These are phyloP conservation scores for Tenebrosternarchus preto DNA, from an alignment of 2,113 vertebrate genomes.

Conservation along the genomic window DNA sequence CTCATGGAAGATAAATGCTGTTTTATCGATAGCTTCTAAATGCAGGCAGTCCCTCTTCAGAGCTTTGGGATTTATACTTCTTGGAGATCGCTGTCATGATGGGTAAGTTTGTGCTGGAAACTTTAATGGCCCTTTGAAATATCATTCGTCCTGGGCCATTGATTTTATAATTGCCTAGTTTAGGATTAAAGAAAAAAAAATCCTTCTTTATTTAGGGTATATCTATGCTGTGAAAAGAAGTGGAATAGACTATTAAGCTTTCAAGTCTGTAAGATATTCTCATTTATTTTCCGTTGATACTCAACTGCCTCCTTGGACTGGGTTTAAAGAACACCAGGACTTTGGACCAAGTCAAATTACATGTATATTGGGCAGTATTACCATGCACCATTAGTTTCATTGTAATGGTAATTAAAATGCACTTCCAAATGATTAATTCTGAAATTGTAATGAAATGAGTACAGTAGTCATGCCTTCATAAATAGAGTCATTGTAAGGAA, in stretches of 20 bases:
- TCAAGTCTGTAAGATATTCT: neutral
- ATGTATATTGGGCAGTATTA: constrained; percentile 27
- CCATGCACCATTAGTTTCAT: neutral
- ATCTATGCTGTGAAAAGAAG: neutral
- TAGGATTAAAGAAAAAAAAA: constrained; percentile 27
- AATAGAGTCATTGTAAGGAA: too few relatives aligned
- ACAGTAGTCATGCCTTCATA: too few relatives aligned
- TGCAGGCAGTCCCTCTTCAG: constrained; percentile 41
- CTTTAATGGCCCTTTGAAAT: constrained; percentile 47
- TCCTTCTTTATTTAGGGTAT: neutral
- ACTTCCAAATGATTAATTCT: too few relatives aligned
- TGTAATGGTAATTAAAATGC: too few relatives aligned
- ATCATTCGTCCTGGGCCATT: constrained; percentile 22
- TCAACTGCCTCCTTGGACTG: neutral
- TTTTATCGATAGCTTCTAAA: constrained; percentile 44
- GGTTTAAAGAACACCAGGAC: neutral
- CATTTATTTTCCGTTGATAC: neutral
- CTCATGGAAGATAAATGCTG: constrained; percentile 52
- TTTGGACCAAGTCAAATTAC: neutral
- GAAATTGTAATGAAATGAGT: neutral
- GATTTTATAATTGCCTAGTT: constrained; percentile 40
- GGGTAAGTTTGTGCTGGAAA: constrained; percentile 30
- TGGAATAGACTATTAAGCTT: neutral
- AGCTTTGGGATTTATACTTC: constrained; percentile 50
- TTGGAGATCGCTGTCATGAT: constrained; percentile 23